Base-by-base conservation (phyloP, 1,140 invertebrate genomes). In the Conopomorpha cramerella region DNA sequence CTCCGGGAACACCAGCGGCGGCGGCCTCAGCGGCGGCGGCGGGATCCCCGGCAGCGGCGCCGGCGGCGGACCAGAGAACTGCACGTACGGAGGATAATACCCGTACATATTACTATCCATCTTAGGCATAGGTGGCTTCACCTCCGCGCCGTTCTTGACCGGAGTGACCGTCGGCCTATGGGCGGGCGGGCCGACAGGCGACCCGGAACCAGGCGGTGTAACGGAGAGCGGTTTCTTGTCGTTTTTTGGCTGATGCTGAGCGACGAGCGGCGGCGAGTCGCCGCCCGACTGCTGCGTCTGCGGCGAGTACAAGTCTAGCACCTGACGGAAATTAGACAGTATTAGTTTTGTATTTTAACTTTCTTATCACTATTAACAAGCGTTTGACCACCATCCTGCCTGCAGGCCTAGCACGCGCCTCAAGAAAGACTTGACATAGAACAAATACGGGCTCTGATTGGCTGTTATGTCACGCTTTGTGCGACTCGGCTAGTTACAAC, bases 291-390 rank as follows among this genome's bases (percentile, higher is more conserved):
- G 42, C 37, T 81, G 79, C 39, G 84, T 80, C 26, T 87, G 82
- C 55, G 86, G 83, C 2, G 88, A 90, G 71, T 93, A 93, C 41
- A 93, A 68, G 77, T 97, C 94, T 46, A 97, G 76, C 11, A 95
- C 91, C 79, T 79, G 51, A n/a, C n/a, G n/a, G n/a, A n/a, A n/a
- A n/a, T n/a, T n/a, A n/a, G n/a, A n/a, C n/a, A n/a, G n/a, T n/a
- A n/a, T n/a, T n/a, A n/a, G n/a, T n/a, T n/a, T n/a, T n/a, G n/a
- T n/a, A n/a, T n/a, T n/a, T n/a, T n/a, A n/a, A n/a, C n/a, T n/a
- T n/a, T n/a, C n/a, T n/a, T n/a, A n/a, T n/a, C n/a, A n/a, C n/a
- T n/a, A n/a, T n/a, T n/a, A n/a, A n/a, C n/a, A n/a, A n/a, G n/a
- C n/a, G n/a, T n/a, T n/a, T n/a, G n/a, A n/a, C n/a, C n/a, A n/a